These are phyloP conservation scores for Pseudotriccus pelzelni DNA, from an alignment of 2,797 vertebrate genomes.

Conservation along the genomic window DNA sequence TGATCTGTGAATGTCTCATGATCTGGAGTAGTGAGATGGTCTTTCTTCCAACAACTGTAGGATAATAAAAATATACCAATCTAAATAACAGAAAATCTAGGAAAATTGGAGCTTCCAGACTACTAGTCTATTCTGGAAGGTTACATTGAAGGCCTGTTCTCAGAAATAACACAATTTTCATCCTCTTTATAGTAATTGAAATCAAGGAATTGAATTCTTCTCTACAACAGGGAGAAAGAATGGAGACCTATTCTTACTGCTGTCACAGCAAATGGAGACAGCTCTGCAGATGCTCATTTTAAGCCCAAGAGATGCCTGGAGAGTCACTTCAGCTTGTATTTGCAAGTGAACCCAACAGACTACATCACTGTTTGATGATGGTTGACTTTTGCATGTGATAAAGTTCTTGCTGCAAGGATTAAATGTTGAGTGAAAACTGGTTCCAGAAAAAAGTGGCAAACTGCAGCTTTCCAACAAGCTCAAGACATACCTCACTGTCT, in stretches of 20 bases:
- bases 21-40: neutral
- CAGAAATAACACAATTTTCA: neutral
- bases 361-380: neutral
- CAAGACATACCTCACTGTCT: neutral
- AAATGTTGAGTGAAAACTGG: neutral
- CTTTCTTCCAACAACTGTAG: neutral
- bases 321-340: neutral
- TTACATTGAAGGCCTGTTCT: neutral
- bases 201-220: neutral
- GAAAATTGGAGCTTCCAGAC: neutral
- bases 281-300: neutral
- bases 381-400: neutral
- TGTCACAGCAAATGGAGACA: neutral
- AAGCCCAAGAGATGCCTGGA: neutral
- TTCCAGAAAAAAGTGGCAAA: neutral
- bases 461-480: neutral
- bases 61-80: neutral
- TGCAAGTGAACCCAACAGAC: neutral
- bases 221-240: neutral
- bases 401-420: neutral
- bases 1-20: neutral
- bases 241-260: rapidly evolving
- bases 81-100: neutral
- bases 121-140: neutral
- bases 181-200: neutral